Evolutionary conservation across 2,888 invertebrate genomes (phyloP).

Genomic region (Apocheima hispidaria): DNA sequence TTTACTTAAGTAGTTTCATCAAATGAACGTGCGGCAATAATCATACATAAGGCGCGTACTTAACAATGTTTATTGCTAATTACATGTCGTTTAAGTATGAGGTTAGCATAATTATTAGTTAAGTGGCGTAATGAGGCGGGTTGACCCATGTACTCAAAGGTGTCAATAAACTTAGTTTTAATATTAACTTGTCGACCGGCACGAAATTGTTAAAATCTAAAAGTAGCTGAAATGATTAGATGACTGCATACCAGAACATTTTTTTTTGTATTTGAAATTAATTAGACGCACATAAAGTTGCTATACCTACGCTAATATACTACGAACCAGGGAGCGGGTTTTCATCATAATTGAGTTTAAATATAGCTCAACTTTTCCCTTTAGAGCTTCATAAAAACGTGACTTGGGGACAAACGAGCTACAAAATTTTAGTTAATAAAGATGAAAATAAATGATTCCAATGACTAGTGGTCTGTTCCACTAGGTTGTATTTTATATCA

Average conservation of each 20-base stretch:
- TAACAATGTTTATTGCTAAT: constrained; percentile 38
- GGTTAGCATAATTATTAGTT: constrained; percentile 25
- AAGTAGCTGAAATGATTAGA: not conserved
- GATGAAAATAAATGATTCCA: constrained; percentile 3
- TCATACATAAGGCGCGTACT: constrained; percentile 24
- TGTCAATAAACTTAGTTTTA: constrained; percentile 26
- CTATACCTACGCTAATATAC: constrained; percentile 30
- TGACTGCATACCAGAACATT: too few species aligned
- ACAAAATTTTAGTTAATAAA: constrained; percentile 20
- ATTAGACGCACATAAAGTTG: constrained; percentile 5
- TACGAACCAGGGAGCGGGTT: constrained; percentile 29
- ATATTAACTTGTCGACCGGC: not conserved
- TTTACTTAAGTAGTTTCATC: constrained; percentile 20
- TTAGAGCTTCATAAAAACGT: constrained; percentile 35
- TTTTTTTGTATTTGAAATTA: constrained; percentile 1
- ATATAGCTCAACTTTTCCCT: constrained; percentile 33
- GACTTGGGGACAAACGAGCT: constrained; percentile 23
- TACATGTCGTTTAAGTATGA: constrained; percentile 33
- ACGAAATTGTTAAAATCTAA: not conserved
- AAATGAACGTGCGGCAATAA: constrained; percentile 31
- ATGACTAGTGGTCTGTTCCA: not conserved
- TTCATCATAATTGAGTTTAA: constrained; percentile 39
- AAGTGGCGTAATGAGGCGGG: constrained; percentile 10
- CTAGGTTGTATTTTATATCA: not conserved
- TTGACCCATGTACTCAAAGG: constrained; percentile 1